These are phyloP conservation scores for Pseudomyrmex flavicornis DNA, from an alignment of 1,140 invertebrate species.

Conservation along the genomic window DNA sequence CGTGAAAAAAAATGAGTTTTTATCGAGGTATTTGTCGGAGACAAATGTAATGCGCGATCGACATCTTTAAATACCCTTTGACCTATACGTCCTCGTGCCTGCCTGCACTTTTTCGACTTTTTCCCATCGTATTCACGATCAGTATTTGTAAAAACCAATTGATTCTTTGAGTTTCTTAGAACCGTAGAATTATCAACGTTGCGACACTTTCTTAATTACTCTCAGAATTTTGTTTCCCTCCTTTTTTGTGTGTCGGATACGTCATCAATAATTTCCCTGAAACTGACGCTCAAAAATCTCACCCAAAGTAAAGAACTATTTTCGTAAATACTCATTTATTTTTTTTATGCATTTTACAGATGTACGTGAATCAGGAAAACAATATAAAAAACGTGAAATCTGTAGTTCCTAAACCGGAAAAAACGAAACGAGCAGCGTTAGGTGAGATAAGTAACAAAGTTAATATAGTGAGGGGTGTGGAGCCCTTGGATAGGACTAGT, in stretches of 20 bases:
- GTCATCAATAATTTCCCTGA: too few relatives aligned
- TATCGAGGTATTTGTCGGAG: neutral
- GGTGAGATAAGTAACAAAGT: conserved; percentile 84
- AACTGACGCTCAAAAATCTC: too few relatives aligned
- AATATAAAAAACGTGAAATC: conserved; percentile 79
- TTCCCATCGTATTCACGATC: too few relatives aligned
- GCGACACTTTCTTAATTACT: too few relatives aligned
- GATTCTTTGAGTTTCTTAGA: neutral
- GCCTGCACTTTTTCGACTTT: too few relatives aligned
- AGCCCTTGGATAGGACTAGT: conserved; percentile 74
- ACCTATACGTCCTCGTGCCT: too few relatives aligned
- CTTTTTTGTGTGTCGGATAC: too few relatives aligned
- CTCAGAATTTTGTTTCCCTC: too few relatives aligned
- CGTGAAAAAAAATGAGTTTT: neutral
- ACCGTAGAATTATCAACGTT: too few relatives aligned
- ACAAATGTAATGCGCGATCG: conserved; percentile 37
- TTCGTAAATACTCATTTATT: neutral
- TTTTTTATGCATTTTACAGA: conserved; percentile 65
- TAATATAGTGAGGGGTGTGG: conserved; percentile 73
- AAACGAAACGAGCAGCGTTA: conserved; percentile 79
- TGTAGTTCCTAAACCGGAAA: conserved; percentile 65
- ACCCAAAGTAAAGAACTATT: too few relatives aligned
- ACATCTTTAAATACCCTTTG: conserved; percentile 72
- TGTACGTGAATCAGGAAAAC: conserved; percentile 80
- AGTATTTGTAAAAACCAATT: too few relatives aligned